phyloP scores from a whole-genome alignment of 2,888 invertebrate genomes.

The Acleris literana region DNA sequence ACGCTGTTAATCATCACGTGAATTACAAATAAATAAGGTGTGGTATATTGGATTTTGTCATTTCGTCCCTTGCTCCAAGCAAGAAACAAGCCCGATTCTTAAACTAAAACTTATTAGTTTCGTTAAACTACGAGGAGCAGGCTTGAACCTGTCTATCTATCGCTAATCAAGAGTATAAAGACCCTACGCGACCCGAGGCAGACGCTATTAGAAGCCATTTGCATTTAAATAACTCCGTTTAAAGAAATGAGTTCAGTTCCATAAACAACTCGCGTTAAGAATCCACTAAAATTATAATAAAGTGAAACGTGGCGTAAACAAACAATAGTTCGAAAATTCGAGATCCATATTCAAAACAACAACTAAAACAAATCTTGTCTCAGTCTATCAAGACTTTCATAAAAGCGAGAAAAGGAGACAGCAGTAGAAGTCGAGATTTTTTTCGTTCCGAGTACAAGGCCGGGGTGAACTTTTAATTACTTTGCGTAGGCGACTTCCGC shows the following conservation, averaged over 20 bases:
- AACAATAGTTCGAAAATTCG: conserved; percentile 18
- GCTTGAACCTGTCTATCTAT: conserved; percentile 5
- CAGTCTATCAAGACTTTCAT: no score
- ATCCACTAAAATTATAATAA: conserved; percentile 37
- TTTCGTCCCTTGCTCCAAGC: no score
- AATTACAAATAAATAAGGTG: no score
- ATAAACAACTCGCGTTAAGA: conserved; percentile 34
- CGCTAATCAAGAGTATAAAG: conserved; percentile 19
- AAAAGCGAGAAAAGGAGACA: no score
- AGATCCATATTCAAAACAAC: no score
- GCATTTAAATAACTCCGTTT: conserved; percentile 37
- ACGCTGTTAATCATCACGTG: no score
- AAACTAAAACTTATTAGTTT: neutral
- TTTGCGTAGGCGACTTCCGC: conserved; percentile 65
- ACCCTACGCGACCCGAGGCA: conserved; percentile 22
- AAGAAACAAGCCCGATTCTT: neutral
- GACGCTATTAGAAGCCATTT: conserved; percentile 26
- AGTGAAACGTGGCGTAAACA: conserved; percentile 36
- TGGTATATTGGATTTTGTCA: no score
- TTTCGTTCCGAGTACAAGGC: neutral
- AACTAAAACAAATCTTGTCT: no score
- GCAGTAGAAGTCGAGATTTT: no score
- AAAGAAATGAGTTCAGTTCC: conserved; percentile 36
- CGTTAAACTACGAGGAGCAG: neutral
- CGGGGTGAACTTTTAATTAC: conserved; percentile 54